Evolutionary conservation across 2,888 invertebrate species (phyloP), one percentile per base, ranked within the genome.

Genomic region (Apantesis nais): DNA sequence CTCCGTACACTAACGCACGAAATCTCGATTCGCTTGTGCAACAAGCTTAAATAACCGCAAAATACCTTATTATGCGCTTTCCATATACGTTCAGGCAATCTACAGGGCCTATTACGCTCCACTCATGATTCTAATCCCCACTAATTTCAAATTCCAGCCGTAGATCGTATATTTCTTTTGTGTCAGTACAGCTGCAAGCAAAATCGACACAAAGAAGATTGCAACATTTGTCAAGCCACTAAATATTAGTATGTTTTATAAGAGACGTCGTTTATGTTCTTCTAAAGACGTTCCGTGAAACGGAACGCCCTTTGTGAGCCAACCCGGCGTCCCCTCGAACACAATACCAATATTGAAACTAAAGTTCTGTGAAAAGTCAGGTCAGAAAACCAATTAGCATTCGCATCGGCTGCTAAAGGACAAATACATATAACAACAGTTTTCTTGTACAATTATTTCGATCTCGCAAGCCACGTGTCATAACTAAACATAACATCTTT

Each of bases 11-110:
- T 89, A 85, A 91, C 90, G 92, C 93, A 93, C 94, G 93, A 93
- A 92, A 91, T 92, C 91, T 90, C 93, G 91, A 93, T 93, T 93
- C 92, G 86, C 93, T 93, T 92, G 91, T 90, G 92, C 92, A 93
- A 93, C 87, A 85, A 89, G 89, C 88, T 92, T 93, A 93, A 94
- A 94, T 91, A 94, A 94, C 94, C 94, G 93, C 94, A 95, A 94
- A 93, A 94, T 93, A 90, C 91, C 94, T 91, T 93, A 93, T 93
- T 93, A 93, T 92, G 90, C 92, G 91, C 93, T 94, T 93, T 94
- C 94, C 94, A 93, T 94, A 93, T 93, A 94, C 89, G 93, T 89
- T 92, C 90, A 88, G 85, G 89, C 93, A 93, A 93, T 93, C 92
- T 92, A 88, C 88, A 80, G 86, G 86, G 84, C 84, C 92, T 88